A percentile compares a stretch with the other conserved stretches of the same genome.
These are phyloP conservation scores for Crepidodera aurea DNA, from an alignment of 2,888 invertebrate species.

Conservation along the genomic window DNA sequence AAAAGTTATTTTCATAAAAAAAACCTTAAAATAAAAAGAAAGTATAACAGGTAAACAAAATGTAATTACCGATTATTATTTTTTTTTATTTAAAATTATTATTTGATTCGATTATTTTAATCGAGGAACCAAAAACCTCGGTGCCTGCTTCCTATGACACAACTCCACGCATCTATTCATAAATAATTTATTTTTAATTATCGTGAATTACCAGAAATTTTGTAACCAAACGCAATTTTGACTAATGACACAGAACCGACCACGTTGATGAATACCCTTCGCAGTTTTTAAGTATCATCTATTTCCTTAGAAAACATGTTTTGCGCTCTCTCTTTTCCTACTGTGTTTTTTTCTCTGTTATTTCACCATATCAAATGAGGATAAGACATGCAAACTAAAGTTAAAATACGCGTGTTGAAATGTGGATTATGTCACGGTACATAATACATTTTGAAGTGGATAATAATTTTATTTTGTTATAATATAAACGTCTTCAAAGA, in stretches of 20 bases:
- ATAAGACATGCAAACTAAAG: constrained; percentile 10
- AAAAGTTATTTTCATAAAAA: no score
- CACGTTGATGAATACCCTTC: constrained; percentile 17
- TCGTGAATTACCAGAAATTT: constrained; percentile 6
- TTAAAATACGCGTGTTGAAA: neutral
- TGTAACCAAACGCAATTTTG: constrained; percentile 9
- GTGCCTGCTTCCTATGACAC: constrained; percentile 7
- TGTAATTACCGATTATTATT: no score
- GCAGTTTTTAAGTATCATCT: neutral
- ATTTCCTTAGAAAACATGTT: constrained; percentile 12
- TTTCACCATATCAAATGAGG: neutral
- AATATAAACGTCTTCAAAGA: no score
- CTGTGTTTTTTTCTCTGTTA: neutral
- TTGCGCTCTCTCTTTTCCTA: neutral
- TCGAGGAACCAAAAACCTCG: neutral
- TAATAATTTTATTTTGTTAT: no score
- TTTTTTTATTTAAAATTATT: no score
- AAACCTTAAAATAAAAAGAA: no score
- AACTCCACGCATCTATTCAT: neutral
- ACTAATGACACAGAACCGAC: constrained; percentile 15
- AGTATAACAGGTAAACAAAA: no score
- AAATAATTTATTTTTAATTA: constrained; percentile 20
- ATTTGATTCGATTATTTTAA: no score
- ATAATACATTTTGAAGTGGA: neutral
- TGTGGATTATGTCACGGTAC: constrained; percentile 4